A percentile compares a stretch with the other conserved stretches of the same genome.
phyloP scores from a whole-genome alignment of 1,140 invertebrate genomes.

The Sipha flava region DNA sequence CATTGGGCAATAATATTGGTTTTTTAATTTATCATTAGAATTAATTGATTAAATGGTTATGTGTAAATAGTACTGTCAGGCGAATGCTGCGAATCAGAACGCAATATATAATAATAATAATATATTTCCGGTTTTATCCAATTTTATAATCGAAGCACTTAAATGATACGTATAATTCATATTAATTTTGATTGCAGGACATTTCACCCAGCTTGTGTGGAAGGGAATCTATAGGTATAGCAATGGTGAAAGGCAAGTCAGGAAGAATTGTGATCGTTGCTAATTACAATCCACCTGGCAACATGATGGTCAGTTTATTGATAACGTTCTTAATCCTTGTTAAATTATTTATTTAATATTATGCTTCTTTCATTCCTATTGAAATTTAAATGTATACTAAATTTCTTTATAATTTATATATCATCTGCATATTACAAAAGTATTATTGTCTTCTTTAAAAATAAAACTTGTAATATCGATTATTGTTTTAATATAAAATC shows the following conservation, averaged over 20 bases:
- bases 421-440: background rate
- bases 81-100: too few relatives aligned
- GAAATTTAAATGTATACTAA: background rate
- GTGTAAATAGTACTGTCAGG: too few relatives aligned
- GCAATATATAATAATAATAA: too few relatives aligned
- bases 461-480: background rate
- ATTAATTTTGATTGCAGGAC: conserved; percentile 38
- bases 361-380: background rate
- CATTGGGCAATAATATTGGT: too few relatives aligned
- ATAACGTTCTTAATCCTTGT: conserved; percentile 56
- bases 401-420: background rate
- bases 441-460: background rate
- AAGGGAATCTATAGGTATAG: conserved; percentile 60
- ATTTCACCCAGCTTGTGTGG: conserved; percentile 36
- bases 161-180: background rate
- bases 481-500: too few relatives aligned
- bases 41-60: too few relatives aligned
- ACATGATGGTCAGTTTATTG: conserved; percentile 67
- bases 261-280: conserved; percentile 63
- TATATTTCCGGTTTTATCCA: too few relatives aligned
- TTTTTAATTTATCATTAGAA: too few relatives aligned
- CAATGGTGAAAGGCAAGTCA: conserved; percentile 58
- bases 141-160: too few relatives aligned
- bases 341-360: background rate
- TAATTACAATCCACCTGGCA: conserved; percentile 78